Evolutionary conservation across 1,140 invertebrate species (phyloP).

Genomic region (Aphelinus certus): DNA sequence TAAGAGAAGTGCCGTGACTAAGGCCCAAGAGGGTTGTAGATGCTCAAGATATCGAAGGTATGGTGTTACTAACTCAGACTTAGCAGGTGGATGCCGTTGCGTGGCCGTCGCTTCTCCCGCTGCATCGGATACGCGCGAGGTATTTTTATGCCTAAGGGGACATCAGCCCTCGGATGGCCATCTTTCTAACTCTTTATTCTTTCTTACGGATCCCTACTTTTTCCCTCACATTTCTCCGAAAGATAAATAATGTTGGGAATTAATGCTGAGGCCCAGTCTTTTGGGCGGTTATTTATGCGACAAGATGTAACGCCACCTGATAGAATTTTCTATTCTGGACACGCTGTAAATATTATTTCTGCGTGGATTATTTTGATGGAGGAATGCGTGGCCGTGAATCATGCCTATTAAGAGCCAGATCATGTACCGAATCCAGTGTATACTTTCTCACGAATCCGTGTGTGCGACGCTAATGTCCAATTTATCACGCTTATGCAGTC

Average conservation of each 20-base stretch:
- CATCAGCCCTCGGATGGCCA: not conserved
- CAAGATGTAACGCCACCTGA: not conserved
- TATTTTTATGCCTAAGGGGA: constrained; percentile 28
- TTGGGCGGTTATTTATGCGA: no score
- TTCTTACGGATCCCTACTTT: no score
- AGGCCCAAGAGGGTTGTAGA: constrained; percentile 37
- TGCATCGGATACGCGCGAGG: not conserved
- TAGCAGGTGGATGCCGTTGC: constrained; percentile 34
- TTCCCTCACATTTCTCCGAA: no score
- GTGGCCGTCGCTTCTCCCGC: not conserved
- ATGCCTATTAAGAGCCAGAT: constrained; percentile 1
- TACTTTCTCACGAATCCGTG: not conserved
- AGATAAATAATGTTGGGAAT: constrained; percentile 2
- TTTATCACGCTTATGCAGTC: constrained; percentile 19
- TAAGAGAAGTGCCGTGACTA: constrained; percentile 19
- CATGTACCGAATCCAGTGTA: constrained; percentile 8
- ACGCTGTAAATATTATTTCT: constrained; percentile 15
- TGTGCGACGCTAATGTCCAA: constrained; percentile 19
- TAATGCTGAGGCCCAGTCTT: not conserved
- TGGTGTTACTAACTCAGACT: constrained; percentile 29
- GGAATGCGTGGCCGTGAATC: not conserved
- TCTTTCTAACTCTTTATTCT: constrained; percentile 11
- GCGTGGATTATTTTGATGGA: not conserved
- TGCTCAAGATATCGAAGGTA: constrained; percentile 36
- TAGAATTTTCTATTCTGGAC: constrained; percentile 6